phyloP scores from a whole-genome alignment of 2,888 invertebrate species.

The Acrobasis repandana region DNA sequence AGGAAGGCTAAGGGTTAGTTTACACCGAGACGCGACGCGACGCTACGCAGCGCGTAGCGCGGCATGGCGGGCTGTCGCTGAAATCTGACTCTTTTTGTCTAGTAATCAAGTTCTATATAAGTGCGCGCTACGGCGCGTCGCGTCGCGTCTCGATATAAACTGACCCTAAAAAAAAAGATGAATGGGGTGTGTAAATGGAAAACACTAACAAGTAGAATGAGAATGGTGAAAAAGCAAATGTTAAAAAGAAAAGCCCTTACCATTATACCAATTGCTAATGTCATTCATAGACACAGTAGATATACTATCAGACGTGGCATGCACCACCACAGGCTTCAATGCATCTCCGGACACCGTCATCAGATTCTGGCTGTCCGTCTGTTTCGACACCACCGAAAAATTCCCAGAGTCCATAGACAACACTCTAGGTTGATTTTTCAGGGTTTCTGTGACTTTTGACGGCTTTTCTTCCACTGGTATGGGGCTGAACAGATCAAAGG shows the following conservation, averaged over 20 bases:
- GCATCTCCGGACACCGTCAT: constrained; percentile 66
- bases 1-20: no score
- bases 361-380: constrained; percentile 54
- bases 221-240: no score
- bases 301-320: constrained; percentile 69
- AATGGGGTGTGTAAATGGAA: no score
- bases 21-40: no score
- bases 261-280: constrained; percentile 87
- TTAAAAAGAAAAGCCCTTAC: constrained; percentile 39
- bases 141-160: no score
- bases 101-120: no score
- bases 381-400: constrained; percentile 68
- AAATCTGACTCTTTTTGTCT: no score
- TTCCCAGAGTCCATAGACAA: constrained; percentile 71
- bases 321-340: constrained; percentile 60
- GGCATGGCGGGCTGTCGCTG: no score
- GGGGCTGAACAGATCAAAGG: constrained; percentile 81
- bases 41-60: no score
- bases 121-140: no score
- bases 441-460: constrained; percentile 54
- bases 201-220: no score
- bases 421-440: constrained; percentile 62
- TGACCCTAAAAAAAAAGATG: no score
- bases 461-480: constrained; percentile 74
- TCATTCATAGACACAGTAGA: constrained; percentile 83